Percentiles rank a stretch among this genome's conserved stretches.
Evolutionary conservation across 1,140 invertebrate species (phyloP).

Genomic region (Pseudachorutes palmiensis): DNA sequence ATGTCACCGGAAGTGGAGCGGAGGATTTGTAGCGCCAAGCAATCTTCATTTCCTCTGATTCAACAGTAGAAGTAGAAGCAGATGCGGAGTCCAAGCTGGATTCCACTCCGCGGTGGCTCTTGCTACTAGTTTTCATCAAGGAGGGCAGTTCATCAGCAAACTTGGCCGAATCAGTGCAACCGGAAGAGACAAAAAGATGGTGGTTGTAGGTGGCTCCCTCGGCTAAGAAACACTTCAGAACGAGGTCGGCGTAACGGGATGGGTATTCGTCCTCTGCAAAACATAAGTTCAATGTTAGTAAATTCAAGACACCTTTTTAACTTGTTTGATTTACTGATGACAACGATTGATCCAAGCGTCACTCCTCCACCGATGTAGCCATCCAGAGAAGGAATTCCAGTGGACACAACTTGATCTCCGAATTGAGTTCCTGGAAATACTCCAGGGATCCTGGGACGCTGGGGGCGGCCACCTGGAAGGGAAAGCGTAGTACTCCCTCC

Average conservation of each 20-base stretch:
- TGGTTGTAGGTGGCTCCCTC: constrained; percentile 34
- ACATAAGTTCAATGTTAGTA: neutral
- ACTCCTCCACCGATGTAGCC: constrained; percentile 29
- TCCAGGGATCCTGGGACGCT: constrained; percentile 20
- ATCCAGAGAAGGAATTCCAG: constrained; percentile 35
- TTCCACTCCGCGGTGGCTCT: neutral
- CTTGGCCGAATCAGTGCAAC: neutral
- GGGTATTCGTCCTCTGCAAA: constrained; percentile 32
- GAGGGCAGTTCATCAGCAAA: constrained; percentile 26
- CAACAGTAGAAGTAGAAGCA: neutral
- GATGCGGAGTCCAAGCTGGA: no score
- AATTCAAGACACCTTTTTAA: neutral
- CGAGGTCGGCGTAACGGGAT: constrained; percentile 26
- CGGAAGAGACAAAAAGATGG: constrained; percentile 27
- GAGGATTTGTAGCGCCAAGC: constrained; percentile 30
- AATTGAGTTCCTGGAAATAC: constrained; percentile 33
- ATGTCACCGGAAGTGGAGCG: neutral
- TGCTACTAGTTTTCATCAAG: neutral
- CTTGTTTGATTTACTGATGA: constrained; percentile 26
- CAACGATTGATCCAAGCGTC: constrained; percentile 25
- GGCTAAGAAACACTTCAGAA: constrained; percentile 34
- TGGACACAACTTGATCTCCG: constrained; percentile 36
- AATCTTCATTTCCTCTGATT: constrained; percentile 28
- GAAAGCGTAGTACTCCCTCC: neutral
- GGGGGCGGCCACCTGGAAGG: neutral